These are phyloP conservation scores for Ceraclea dissimilis DNA, from an alignment of 2,888 invertebrate genomes.

Conservation along the genomic window DNA sequence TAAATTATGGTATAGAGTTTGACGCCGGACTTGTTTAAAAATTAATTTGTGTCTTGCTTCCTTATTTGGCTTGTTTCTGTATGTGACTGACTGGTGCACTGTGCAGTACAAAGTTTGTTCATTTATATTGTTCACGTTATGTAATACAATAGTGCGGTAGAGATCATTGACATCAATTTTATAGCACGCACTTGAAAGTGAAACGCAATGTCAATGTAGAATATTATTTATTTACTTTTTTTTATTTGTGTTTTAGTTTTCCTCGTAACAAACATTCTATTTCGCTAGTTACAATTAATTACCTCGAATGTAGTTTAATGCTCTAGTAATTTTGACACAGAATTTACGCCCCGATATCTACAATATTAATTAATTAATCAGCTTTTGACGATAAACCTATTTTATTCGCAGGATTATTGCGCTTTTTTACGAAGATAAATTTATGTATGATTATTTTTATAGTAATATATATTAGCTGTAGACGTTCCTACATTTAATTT, in stretches of 20 bases:
- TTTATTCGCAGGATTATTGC: too few species aligned
- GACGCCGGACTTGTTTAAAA: too few species aligned
- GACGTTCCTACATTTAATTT: too few species aligned
- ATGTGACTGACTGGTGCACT: neutral
- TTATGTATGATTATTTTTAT: too few species aligned
- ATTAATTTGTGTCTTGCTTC: neutral
- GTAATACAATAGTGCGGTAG: neutral
- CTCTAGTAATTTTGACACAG: too few species aligned
- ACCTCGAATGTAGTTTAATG: neutral
- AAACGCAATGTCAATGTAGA: neutral
- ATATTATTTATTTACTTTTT: neutral
- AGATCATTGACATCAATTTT: neutral
- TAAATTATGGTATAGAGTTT: too few species aligned
- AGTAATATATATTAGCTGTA: too few species aligned
- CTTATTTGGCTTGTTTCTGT: neutral
- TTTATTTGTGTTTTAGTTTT: neutral
- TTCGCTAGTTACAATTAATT: neutral
- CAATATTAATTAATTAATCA: too few species aligned
- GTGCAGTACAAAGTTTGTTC: neutral
- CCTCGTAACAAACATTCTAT: neutral
- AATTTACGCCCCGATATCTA: too few species aligned
- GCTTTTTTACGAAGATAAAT: too few species aligned
- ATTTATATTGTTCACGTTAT: neutral
- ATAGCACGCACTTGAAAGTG: neutral
- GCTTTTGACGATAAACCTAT: too few species aligned